Conservation (phyloP, 2,888 invertebrate species). For the Ophion slaviceki region DNA sequence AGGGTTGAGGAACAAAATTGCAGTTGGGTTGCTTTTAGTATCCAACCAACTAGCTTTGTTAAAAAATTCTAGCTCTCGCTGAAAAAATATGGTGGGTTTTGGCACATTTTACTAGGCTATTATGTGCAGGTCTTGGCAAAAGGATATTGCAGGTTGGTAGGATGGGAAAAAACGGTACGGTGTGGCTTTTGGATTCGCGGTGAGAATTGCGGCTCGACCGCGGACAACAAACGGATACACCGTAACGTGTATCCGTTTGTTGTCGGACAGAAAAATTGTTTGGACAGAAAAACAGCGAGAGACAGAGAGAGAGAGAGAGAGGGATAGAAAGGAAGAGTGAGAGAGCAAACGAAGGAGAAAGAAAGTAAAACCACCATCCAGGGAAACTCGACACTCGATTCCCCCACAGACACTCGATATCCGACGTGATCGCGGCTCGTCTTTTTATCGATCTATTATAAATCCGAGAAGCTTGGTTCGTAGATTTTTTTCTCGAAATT, state of each 20-base stretch:
- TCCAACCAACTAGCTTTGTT: too few species aligned
- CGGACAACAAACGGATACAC: constrained; percentile 18
- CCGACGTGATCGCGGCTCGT: constrained; percentile 53
- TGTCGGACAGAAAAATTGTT: too few species aligned
- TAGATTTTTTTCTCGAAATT: constrained; percentile 8
- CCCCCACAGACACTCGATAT: constrained; percentile 70
- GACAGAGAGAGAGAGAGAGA: not conserved
- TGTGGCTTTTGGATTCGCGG: constrained; percentile 38
- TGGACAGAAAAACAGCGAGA: not conserved
- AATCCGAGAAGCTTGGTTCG: constrained; percentile 59
- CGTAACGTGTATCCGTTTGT: too few species aligned
- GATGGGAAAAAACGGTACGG: constrained; percentile 4
- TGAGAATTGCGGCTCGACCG: constrained; percentile 30
- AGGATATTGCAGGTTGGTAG: constrained; percentile 33
- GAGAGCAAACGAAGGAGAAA: constrained; percentile 13
- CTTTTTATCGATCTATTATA: constrained; percentile 76
- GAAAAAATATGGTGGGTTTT: too few species aligned
- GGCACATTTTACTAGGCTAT: too few species aligned
- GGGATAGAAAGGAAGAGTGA: not conserved
- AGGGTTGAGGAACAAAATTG: too few species aligned
- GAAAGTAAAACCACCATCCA: constrained; percentile 23
- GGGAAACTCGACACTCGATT: constrained; percentile 67
- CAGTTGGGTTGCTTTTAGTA: too few species aligned
- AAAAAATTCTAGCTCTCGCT: too few species aligned
- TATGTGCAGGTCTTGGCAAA: constrained; percentile 21